phyloP scores from a whole-genome alignment of 2,888 invertebrate genomes.

The Venusia cambrica region DNA sequence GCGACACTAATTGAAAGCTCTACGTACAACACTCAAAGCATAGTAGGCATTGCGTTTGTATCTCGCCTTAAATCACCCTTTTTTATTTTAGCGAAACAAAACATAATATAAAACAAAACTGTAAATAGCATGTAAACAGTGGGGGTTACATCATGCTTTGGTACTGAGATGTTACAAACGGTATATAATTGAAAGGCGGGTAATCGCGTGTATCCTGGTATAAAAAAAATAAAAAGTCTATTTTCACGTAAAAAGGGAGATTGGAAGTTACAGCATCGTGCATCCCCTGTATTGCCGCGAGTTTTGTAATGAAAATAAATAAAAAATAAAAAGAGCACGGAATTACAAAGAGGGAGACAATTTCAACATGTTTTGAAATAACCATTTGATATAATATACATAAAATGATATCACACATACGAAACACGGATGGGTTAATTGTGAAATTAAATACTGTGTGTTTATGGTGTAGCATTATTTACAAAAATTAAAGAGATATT shows the following conservation, averaged over 20 bases:
- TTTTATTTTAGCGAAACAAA: slow-evolving; percentile 44
- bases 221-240: slow-evolving; percentile 32
- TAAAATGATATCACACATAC: slow-evolving; percentile 50
- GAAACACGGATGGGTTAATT: slow-evolving; percentile 70
- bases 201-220: slow-evolving; percentile 39
- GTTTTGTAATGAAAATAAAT: slow-evolving; percentile 51
- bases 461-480: slow-evolving; percentile 48
- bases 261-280: slow-evolving; percentile 76
- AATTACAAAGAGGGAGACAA: slow-evolving; percentile 76
- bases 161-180: slow-evolving; percentile 33
- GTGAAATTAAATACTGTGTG: slow-evolving; percentile 62
- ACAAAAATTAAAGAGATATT: slow-evolving; percentile 22
- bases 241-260: slow-evolving; percentile 52
- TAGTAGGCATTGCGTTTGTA: slow-evolving; percentile 48
- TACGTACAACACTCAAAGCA: slow-evolving; percentile 74
- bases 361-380: slow-evolving; percentile 39
- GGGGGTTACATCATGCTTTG: slow-evolving; percentile 70
- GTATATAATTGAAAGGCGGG: slow-evolving; percentile 18
- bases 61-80: slow-evolving; percentile 52
- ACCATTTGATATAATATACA: slow-evolving; percentile 48
- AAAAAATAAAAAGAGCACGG: slow-evolving; percentile 65
- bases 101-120: slow-evolving; percentile 36
- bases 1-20: slow-evolving; percentile 51
- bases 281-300: slow-evolving; percentile 79
- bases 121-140: slow-evolving; percentile 41